Percentiles rank a stretch among this genome's conserved stretches.
phyloP scores from a whole-genome alignment of 92 coral and sea anemone species.

The Epizoanthus ramosus region DNA sequence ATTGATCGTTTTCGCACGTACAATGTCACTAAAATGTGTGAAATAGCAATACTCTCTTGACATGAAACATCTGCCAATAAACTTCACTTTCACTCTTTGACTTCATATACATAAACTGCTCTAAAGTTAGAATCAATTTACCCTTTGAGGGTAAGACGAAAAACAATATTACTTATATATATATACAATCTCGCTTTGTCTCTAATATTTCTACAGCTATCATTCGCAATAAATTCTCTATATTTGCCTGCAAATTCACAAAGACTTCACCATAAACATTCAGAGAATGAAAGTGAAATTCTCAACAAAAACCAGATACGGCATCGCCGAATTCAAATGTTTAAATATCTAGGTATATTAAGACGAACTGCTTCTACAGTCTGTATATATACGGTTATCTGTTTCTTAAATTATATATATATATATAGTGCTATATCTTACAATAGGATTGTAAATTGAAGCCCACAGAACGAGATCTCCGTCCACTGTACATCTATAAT shows the following conservation, averaged over 20 bases:
- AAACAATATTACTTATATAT: slow-evolving; percentile 1
- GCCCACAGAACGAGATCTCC: background rate
- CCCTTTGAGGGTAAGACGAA: slow-evolving; percentile 1
- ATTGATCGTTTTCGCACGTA: no score
- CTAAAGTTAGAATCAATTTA: background rate
- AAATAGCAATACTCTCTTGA: background rate
- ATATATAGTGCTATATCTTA: slow-evolving; percentile 19
- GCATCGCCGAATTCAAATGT: slow-evolving; percentile 18
- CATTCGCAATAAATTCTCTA: slow-evolving; percentile 4
- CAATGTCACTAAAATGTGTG: background rate
- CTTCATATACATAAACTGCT: slow-evolving; percentile 1
- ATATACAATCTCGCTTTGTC: slow-evolving; percentile 4
- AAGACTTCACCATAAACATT: background rate
- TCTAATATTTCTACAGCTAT: background rate
- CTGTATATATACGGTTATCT: background rate
- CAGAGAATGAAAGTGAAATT: background rate
- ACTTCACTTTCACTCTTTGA: background rate
- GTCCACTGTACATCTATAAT: slow-evolving; percentile 40
- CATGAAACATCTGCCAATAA: background rate
- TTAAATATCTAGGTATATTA: slow-evolving; percentile 19
- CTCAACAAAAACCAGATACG: background rate
- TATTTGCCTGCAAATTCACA: background rate
- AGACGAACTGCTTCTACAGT: background rate
- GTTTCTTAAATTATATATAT: background rate
- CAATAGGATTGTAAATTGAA: background rate